Percentiles rank a stretch among this genome's conserved stretches.
phyloP scores from a whole-genome alignment of 1,140 invertebrate genomes.

The Leptopilina clavipes region DNA sequence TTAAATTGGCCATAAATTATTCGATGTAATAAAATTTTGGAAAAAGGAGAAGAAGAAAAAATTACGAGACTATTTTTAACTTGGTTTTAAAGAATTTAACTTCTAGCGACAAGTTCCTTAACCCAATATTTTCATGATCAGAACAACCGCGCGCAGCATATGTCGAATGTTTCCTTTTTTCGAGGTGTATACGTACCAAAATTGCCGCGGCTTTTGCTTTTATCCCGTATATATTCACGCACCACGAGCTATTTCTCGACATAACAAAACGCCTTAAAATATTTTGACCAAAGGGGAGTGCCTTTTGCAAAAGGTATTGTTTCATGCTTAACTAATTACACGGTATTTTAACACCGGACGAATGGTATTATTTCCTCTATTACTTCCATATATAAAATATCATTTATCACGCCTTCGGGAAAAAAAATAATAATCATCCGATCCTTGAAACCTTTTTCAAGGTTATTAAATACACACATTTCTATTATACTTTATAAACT shows the following conservation, averaged over 20 bases:
- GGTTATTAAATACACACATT: not conserved
- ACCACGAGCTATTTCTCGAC: not conserved
- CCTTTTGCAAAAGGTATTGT: conserved; percentile 16
- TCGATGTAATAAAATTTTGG: too few relatives aligned
- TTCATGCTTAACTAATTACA: conserved; percentile 34
- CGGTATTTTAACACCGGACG: conserved; percentile 34
- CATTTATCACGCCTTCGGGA: not conserved
- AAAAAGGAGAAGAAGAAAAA: too few relatives aligned
- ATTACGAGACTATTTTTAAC: too few relatives aligned
- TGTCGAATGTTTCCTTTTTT: too few relatives aligned
- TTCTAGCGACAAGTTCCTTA: too few relatives aligned
- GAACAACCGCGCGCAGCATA: too few relatives aligned
- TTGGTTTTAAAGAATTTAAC: too few relatives aligned
- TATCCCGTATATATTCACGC: not conserved
- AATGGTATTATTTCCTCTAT: conserved; percentile 20
- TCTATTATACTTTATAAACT: not conserved
- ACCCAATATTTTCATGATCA: too few relatives aligned
- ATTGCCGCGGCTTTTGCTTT: not conserved
- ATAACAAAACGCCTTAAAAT: conserved; percentile 29
- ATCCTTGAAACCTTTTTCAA: not conserved
- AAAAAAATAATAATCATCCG: not conserved
- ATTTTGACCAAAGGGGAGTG: conserved; percentile 26
- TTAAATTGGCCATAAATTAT: too few relatives aligned
- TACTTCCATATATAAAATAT: conserved; percentile 11
- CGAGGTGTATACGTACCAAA: not conserved